Evolutionary conservation across 2,888 invertebrate genomes (phyloP), one percentile per base, ranked within the genome.

Genomic region (Caenorhabditis sinica): DNA sequence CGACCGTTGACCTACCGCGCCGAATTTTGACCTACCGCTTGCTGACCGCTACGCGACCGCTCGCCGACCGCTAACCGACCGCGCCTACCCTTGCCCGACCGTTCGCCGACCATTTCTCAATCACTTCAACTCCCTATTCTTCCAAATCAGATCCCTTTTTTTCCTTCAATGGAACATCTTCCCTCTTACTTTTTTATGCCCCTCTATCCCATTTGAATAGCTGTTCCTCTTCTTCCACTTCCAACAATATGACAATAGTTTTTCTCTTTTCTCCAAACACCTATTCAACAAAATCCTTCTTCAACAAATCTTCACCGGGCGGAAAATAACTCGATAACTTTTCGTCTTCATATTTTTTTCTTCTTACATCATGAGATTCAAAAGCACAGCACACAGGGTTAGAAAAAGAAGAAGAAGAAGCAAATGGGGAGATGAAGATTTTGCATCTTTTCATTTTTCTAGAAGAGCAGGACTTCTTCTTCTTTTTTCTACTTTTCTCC

Each of bases 291-390:
- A n/a, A 40, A 51, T 20, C n/a, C 20, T n/a, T 20, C 51, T n/a
- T 51, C 1, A 20, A 40, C 43, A 63, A 25, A 43, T 17, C 30
- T 23, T 3, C n/a, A n/a, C 28, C n/a, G 58, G 53, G n/a, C 6
- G 45, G 49, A 36, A 51, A 68, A 79, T 72, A 79, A 79, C 79
- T 79, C 77, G 77, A 77, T 77, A 77, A 77, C 77, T 77, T 69
- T 53, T 63, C 60, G 25, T 56, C 6, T 30, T 28, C 60, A 20
- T 49, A 20, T 30, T 9, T 20, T 60, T 33, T 60, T 9, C 15
- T 30, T 65, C n/a, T 13, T 65, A 40, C 40, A 36, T 30, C 9
- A n/a, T 36, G 30, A 60, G 4, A 15, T 36, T 61, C 40, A 40
- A 61, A 61, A 40, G 40, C 40, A 40, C 49, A 11, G 25, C 17